A percentile compares a stretch with the other conserved stretches of the same genome.
Conservation (phyloP, 1,140 invertebrate species). For the Drosophila gunungcola region DNA sequence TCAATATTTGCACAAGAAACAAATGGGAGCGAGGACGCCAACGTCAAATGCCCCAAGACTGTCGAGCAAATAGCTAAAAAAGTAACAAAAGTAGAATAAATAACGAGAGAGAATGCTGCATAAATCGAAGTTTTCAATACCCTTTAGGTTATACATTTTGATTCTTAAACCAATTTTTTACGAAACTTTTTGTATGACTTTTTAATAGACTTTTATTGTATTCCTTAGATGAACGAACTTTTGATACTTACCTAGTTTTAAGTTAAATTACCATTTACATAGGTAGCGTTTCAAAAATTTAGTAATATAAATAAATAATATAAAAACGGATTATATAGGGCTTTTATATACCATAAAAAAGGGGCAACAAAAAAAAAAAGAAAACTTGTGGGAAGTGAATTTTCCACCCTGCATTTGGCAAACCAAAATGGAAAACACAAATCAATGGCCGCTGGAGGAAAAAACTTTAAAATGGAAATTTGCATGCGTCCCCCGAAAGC, state of each 20-base stretch:
- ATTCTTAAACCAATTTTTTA: too few species aligned
- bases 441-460: slow-evolving; percentile 31
- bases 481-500: slow-evolving; percentile 17
- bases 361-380: slow-evolving; percentile 8
- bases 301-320: not conserved
- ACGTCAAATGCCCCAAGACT: slow-evolving; percentile 38
- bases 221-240: too few species aligned
- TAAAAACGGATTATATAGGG: too few species aligned
- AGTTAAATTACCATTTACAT: too few species aligned
- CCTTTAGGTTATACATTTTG: not conserved
- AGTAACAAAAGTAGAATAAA: slow-evolving; percentile 38
- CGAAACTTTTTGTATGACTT: too few species aligned
- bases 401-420: slow-evolving; percentile 19
- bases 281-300: too few species aligned
- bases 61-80: slow-evolving; percentile 55
- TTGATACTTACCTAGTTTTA: too few species aligned
- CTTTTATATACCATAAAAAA: slow-evolving; percentile 4
- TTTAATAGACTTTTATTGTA: too few species aligned
- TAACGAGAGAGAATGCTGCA: slow-evolving; percentile 1
- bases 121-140: not conserved
- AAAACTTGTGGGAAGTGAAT: not conserved
- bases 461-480: slow-evolving; percentile 51
- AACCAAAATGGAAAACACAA: slow-evolving; percentile 32
- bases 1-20: slow-evolving; percentile 77
- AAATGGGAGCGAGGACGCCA: slow-evolving; percentile 58